phyloP scores from a whole-genome alignment of 2,113 vertebrate species.

The Aegithalos caudatus region DNA sequence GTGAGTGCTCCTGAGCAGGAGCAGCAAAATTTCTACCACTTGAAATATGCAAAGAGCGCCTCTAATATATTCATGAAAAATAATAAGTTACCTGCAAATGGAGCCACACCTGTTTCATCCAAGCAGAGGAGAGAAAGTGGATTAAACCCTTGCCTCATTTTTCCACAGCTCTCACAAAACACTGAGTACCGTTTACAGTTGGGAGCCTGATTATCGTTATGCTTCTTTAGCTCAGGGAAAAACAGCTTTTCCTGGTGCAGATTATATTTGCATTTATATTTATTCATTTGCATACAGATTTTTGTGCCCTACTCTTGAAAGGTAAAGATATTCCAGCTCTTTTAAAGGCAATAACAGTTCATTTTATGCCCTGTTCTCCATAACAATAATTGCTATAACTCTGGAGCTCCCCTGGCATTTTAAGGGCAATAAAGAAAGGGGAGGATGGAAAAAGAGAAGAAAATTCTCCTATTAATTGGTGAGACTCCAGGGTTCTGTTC shows the following conservation, averaged over 20 bases:
- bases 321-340: constrained; percentile 70
- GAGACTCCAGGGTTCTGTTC: constrained; percentile 27
- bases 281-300: constrained; percentile 66
- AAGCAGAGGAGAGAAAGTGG: not conserved
- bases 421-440: constrained; percentile 69
- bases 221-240: constrained; percentile 63
- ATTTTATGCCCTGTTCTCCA: constrained; percentile 75
- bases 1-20: not conserved
- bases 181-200: not conserved
- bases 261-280: constrained; percentile 68
- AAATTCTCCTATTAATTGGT: constrained; percentile 43
- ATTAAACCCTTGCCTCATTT: not conserved
- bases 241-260: constrained; percentile 44
- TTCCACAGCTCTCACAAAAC: constrained; percentile 14
- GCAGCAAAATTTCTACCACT: not conserved
- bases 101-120: constrained; percentile 22
- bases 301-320: constrained; percentile 61
- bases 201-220: constrained; percentile 25
- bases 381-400: constrained; percentile 74
- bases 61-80: constrained; percentile 9
- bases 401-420: constrained; percentile 71
- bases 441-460: constrained; percentile 9
- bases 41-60: not conserved
- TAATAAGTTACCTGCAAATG: constrained; percentile 14
- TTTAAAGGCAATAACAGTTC: constrained; percentile 74